Percentiles rank a stretch among this genome's conserved stretches.
Conservation (phyloP, 2,888 invertebrate genomes). For the Orthonychiurus folsomi region DNA sequence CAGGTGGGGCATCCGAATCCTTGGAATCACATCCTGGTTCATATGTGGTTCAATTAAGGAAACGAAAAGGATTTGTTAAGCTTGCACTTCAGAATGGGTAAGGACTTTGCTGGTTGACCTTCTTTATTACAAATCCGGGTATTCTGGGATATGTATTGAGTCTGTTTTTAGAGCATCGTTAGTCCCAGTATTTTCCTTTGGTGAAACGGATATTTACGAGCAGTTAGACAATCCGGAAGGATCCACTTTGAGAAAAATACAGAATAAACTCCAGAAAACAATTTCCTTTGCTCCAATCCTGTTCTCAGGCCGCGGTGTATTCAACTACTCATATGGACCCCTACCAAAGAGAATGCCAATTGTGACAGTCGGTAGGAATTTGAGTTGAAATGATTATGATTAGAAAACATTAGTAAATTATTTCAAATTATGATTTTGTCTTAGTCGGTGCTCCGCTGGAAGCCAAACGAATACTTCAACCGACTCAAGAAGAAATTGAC, state of each 20-base stretch:
- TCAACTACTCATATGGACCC: constrained; percentile 82
- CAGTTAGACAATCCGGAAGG: constrained; percentile 65
- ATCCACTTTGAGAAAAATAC: constrained; percentile 57
- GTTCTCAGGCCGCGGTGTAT: constrained; percentile 61
- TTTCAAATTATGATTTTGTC: no score
- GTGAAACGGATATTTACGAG: constrained; percentile 75
- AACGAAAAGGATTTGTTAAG: constrained; percentile 68
- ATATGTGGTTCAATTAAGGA: constrained; percentile 61
- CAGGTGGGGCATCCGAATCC: constrained; percentile 72
- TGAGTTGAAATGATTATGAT: no score
- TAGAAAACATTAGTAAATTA: no score
- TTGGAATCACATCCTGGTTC: constrained; percentile 64
- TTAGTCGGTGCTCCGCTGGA: constrained; percentile 81
- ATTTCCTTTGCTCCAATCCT: neutral
- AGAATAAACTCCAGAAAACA: constrained; percentile 47
- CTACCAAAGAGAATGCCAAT: constrained; percentile 72
- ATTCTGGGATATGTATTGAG: no score
- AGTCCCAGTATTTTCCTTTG: constrained; percentile 64
- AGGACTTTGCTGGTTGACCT: no score
- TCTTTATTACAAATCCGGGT: no score
- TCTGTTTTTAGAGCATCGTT: constrained; percentile 69
- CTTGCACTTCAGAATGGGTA: constrained; percentile 66
- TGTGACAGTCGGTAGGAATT: no score
- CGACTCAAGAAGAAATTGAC: constrained; percentile 65
- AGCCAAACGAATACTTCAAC: constrained; percentile 59